Base-by-base conservation (phyloP, 2,888 invertebrate genomes). In the Muscina levida region DNA sequence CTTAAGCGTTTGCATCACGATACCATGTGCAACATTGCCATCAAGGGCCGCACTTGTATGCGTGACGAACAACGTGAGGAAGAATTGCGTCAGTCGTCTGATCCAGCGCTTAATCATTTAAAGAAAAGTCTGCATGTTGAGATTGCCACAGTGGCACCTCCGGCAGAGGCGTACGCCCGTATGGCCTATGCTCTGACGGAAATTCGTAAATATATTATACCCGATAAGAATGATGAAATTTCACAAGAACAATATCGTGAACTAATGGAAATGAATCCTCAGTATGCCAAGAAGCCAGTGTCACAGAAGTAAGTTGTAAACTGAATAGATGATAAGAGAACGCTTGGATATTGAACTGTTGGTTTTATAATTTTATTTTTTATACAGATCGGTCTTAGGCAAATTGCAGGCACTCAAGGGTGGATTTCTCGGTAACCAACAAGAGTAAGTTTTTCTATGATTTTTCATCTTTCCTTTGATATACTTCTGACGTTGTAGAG, bases 11-110 rank as follows among this genome's bases (percentile, higher is more conserved):
- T 98, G 42, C 97, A 98, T 90, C 97, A 97, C 85, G 97, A 97
- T 88, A 97, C 97, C 0, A 95, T 97, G 93, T 97, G 97, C 87
- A 97, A 97, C 91, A 97, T 98, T 95, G 96, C 97, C 6, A 96
- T 98, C 13, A 93, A 97, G 17, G 98, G 97, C 11, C 93, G 95
- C 83, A 97, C 97, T 68, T 97, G 97, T 0, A 97, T 97, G 95
- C 95, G 96, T 87, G 97, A 98, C 90, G 95, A 95, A 53, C 91
- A 91, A 86, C 94, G 96, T 91, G 97, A 96, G 88, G 95, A 96
- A 85, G 95, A 95, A 85, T 91, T 96, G 24, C 93, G 97, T 3
- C 93, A 93, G 85, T 95, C 95, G 0, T 91, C 95, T 68, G 97
- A 97, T 89, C 95, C 96, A 0, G 97, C 97, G 87, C 97, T 96